phyloP scores from a whole-genome alignment of 2,797 vertebrate genomes.

The Epinephelus coioides region DNA sequence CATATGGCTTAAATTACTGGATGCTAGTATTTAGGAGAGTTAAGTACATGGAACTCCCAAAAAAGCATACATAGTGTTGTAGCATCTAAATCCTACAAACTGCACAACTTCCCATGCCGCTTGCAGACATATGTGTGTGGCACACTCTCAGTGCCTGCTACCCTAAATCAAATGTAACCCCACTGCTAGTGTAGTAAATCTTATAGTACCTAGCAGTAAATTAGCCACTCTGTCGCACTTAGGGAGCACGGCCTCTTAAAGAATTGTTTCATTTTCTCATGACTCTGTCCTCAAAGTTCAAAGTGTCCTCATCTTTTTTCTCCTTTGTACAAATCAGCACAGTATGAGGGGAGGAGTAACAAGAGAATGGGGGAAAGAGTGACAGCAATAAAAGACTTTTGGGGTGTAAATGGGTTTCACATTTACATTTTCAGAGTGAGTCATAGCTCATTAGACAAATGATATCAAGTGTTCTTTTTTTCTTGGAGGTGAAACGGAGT shows the following conservation, averaged over 20 bases:
- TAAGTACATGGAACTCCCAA: background rate
- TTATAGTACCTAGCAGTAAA: conserved; percentile 30
- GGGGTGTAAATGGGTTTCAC: conserved; percentile 56
- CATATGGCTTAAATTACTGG: background rate
- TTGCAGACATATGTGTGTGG: background rate
- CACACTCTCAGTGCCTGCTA: background rate
- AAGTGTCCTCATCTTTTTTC: background rate
- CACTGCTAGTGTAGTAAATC: background rate
- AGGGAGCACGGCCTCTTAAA: conserved; percentile 28
- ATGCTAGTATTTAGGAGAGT: background rate
- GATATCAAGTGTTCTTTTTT: conserved; percentile 50
- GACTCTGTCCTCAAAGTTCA: conserved; percentile 39
- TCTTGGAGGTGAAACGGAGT: conserved; percentile 54
- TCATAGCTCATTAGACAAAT: conserved; percentile 72
- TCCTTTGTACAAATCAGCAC: conserved; percentile 20
- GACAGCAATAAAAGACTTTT: conserved; percentile 40
- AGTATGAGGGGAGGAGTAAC: conserved; percentile 2
- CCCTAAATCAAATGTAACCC: conserved; percentile 44
- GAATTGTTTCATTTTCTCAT: conserved; percentile 56
- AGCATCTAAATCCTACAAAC: conserved; percentile 8
- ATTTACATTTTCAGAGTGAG: conserved; percentile 59
- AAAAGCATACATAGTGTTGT: background rate
- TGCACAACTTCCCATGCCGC: background rate
- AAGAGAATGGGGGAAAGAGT: conserved; percentile 7
- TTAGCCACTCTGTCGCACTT: conserved; percentile 26